Evolutionary conservation across 1,140 invertebrate genomes (phyloP).

Genomic region (Elymnias hypermnestra): DNA sequence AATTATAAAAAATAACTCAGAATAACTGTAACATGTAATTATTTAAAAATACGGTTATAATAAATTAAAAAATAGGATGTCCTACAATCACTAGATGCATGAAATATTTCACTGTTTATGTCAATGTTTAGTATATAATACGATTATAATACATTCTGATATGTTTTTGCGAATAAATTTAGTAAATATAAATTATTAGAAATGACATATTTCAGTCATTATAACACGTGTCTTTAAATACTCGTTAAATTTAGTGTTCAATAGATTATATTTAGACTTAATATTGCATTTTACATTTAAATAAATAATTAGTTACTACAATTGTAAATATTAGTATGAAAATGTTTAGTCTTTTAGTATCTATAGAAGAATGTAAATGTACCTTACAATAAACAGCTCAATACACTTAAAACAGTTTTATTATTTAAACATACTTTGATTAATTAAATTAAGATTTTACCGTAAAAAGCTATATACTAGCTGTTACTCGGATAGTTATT

Average conservation of each 20-base stretch:
- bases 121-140: too few relatives aligned
- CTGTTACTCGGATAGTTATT: too few relatives aligned
- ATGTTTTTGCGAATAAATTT: too few relatives aligned
- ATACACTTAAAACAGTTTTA: conserved; percentile 5
- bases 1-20: not conserved
- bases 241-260: conserved; percentile 19
- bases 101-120: not conserved
- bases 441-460: too few relatives aligned
- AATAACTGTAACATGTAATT: too few relatives aligned
- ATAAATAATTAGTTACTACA: not conserved
- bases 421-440: too few relatives aligned
- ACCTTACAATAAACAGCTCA: conserved; percentile 20
- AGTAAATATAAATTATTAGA: too few relatives aligned
- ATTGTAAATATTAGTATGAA: conserved; percentile 10
- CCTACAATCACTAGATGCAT: too few relatives aligned
- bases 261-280: conserved; percentile 6
- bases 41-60: too few relatives aligned
- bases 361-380: conserved; percentile 14
- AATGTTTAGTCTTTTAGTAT: conserved; percentile 17
- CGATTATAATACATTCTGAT: too few relatives aligned
- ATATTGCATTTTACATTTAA: conserved; percentile 1
- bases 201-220: not conserved
- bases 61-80: too few relatives aligned
- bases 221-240: conserved; percentile 4
- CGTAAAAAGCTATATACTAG: too few relatives aligned